Conservation (phyloP, 2,888 invertebrate species). For the Drosophila mulleri region DNA sequence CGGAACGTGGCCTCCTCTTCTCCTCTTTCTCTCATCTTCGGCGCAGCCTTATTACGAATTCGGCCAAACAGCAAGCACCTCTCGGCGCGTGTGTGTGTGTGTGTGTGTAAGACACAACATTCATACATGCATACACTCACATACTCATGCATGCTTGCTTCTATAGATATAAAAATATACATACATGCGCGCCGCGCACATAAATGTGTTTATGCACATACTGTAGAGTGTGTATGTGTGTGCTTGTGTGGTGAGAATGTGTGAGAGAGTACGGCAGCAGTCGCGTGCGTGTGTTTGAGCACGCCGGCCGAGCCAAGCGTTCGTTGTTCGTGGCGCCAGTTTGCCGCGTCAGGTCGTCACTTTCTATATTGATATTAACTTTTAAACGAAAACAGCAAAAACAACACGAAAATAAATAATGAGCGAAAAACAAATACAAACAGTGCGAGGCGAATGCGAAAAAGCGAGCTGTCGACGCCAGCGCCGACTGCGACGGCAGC, state of each 20-base stretch:
- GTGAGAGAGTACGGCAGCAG: conserved; percentile 48
- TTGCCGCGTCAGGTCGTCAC: conserved; percentile 83
- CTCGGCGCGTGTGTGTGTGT: conserved; percentile 17
- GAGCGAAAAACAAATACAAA: conserved; percentile 74
- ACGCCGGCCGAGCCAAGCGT: conserved; percentile 65
- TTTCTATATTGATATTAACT: conserved; percentile 83
- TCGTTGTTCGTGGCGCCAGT: conserved; percentile 81
- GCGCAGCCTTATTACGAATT: conserved; percentile 33
- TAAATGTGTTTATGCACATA: conserved; percentile 7
- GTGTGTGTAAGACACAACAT: conserved; percentile 1
- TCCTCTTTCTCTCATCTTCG: conserved; percentile 53
- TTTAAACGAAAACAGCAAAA: conserved; percentile 79
- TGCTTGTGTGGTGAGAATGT: conserved; percentile 14
- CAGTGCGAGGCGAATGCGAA: conserved; percentile 52
- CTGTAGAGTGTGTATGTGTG: background rate
- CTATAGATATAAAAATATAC: background rate
- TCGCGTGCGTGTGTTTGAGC: conserved; percentile 76
- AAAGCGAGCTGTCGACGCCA: conserved; percentile 36
- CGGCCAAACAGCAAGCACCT: conserved; percentile 33
- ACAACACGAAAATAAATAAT: conserved; percentile 76
- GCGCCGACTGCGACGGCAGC: conserved; percentile 23
- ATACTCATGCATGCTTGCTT: background rate
- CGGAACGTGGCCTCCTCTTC: conserved; percentile 21
- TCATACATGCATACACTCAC: background rate
- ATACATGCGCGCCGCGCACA: background rate